phyloP scores from a whole-genome alignment of 2,888 invertebrate species.

The Andrena bucephala region DNA sequence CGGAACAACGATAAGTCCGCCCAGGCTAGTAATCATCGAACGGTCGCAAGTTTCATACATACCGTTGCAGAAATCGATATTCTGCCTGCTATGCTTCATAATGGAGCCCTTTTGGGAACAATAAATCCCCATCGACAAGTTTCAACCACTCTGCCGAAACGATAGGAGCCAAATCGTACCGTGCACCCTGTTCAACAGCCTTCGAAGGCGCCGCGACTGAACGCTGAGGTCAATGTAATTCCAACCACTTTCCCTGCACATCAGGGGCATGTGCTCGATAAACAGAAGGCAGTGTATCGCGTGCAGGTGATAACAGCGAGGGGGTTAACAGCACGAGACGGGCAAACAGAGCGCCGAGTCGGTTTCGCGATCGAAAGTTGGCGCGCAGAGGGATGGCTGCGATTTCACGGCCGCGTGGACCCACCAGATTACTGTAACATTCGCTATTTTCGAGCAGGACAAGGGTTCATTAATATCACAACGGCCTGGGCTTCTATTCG shows the following conservation, averaged over 20 bases:
- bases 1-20: neutral
- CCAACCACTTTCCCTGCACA: conserved; percentile 9
- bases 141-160: conserved; percentile 1
- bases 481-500: conserved; percentile 50
- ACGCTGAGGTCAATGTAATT: conserved; percentile 10
- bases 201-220: neutral
- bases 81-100: too few species aligned
- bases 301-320: neutral
- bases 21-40: too few species aligned
- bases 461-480: conserved; percentile 76
- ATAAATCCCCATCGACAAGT: neutral
- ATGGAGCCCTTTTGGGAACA: neutral
- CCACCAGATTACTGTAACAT: conserved; percentile 63
- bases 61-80: too few species aligned
- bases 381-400: conserved; percentile 18
- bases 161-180: neutral
- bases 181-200: neutral
- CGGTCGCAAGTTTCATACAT: too few species aligned
- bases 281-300: conserved; percentile 3
- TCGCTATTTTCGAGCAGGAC: conserved; percentile 69
- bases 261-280: conserved; percentile 9
- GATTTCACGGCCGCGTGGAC: conserved; percentile 19
- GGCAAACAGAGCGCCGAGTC: conserved; percentile 22
- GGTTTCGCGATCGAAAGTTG: conserved; percentile 17
- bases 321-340: conserved; percentile 23